These are phyloP conservation scores for Chalcis sispes DNA, from an alignment of 2,888 invertebrate genomes.

Conservation along the genomic window DNA sequence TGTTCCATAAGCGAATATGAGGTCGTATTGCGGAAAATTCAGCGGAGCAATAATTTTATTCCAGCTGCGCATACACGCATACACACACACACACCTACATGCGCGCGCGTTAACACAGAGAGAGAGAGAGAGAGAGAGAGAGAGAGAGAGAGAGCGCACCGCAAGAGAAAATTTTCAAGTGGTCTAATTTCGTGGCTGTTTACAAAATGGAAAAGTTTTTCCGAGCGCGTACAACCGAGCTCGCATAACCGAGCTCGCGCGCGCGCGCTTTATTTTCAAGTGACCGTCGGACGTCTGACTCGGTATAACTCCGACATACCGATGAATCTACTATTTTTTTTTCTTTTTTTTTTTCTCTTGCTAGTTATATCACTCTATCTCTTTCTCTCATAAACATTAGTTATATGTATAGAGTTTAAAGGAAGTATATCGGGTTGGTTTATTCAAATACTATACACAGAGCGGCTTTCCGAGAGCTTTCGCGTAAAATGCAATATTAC, in stretches of 20 bases:
- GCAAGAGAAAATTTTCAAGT: constrained; percentile 26
- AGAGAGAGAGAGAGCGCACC: constrained; percentile 4
- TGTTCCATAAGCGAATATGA: too few species aligned
- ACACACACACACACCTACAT: too few species aligned
- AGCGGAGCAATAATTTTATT: constrained; percentile 38
- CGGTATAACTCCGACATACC: background rate
- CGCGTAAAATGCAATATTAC: constrained; percentile 29
- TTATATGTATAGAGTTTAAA: too few species aligned
- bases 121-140: too few species aligned
- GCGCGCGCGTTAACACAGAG: too few species aligned
- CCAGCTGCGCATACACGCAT: constrained; percentile 12
- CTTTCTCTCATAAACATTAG: too few species aligned
- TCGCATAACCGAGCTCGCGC: background rate
- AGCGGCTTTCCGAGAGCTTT: constrained; percentile 12
- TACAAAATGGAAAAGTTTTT: constrained; percentile 40
- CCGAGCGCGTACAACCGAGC: background rate
- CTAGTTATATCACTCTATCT: too few species aligned
- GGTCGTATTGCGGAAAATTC: constrained; percentile 7
- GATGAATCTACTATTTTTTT: too few species aligned
- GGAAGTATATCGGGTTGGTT: constrained; percentile 3
- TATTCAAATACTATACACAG: constrained; percentile 4
- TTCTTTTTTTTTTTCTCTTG: too few species aligned
- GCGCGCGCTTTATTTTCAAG: constrained; percentile 20
- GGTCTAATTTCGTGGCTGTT: constrained; percentile 41
- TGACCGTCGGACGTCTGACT: background rate